A percentile compares a stretch with the other conserved stretches of the same genome.
phyloP scores from a whole-genome alignment of 1,140 invertebrate genomes.

The Centruroides sculpturatus region DNA sequence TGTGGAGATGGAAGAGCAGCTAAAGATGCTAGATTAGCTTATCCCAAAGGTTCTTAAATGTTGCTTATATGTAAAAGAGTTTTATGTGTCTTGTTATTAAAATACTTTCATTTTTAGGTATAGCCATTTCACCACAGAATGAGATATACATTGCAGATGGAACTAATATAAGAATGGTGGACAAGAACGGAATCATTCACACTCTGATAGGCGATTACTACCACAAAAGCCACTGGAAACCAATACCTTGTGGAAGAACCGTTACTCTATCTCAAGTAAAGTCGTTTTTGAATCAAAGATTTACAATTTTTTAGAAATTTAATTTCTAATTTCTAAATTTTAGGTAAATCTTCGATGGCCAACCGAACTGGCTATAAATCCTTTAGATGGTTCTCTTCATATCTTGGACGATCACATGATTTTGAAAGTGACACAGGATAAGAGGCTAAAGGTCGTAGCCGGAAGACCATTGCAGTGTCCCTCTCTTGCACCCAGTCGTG shows the following conservation, averaged over 20 bases:
- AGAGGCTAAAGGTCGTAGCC: constrained; percentile 64
- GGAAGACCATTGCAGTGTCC: constrained; percentile 76
- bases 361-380: constrained; percentile 78
- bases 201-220: constrained; percentile 77
- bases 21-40: constrained; percentile 71
- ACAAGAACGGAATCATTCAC: constrained; percentile 72
- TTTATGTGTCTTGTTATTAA: neutral
- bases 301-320: neutral
- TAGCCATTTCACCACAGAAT: constrained; percentile 75
- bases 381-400: constrained; percentile 80
- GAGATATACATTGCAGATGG: constrained; percentile 85
- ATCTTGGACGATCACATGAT: constrained; percentile 91
- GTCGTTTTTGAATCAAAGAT: no score
- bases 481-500: neutral
- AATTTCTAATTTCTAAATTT: neutral
- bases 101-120: constrained; percentile 31
- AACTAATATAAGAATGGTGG: constrained; percentile 80
- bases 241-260: constrained; percentile 49
- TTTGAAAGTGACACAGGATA: constrained; percentile 73
- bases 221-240: constrained; percentile 79
- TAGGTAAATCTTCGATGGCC: constrained; percentile 83
- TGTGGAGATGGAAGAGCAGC: constrained; percentile 93
- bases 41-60: constrained; percentile 60
- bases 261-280: constrained; percentile 14
- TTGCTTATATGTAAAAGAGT: no score